Evolutionary conservation across 2,113 vertebrate genomes (phyloP).

Genomic region (Noturus placidus): DNA sequence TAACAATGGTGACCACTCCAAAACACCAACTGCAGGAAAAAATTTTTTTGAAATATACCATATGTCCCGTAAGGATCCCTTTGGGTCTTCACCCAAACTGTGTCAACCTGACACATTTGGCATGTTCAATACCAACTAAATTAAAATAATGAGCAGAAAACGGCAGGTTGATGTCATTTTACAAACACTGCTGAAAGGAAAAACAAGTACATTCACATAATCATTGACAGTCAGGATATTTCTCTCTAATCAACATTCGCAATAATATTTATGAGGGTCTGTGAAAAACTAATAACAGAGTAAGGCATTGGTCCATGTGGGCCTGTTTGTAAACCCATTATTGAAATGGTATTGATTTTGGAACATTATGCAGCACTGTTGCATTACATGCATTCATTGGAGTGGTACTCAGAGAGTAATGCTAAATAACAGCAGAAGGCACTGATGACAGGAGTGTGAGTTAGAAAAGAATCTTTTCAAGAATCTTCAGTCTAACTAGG

Average conservation of each 20-base stretch:
- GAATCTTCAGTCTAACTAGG: background rate
- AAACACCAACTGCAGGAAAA: background rate
- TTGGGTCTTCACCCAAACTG: background rate
- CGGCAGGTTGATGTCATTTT: background rate
- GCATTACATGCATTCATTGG: constrained; percentile 9
- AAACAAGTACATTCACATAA: background rate
- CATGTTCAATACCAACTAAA: background rate
- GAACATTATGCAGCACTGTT: background rate
- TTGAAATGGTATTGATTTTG: constrained; percentile 22
- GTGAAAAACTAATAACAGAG: constrained; percentile 1
- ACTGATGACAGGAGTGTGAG: background rate
- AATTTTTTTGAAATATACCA: background rate
- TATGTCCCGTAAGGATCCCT: background rate
- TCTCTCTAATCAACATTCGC: constrained; percentile 18
- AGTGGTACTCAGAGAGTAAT: background rate
- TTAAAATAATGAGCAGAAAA: background rate
- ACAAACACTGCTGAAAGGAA: background rate
- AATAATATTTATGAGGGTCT: constrained; percentile 27
- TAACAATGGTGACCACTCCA: background rate
- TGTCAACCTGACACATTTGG: constrained; percentile 9
- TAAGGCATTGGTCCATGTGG: constrained; percentile 25
- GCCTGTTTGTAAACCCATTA: constrained; percentile 6
- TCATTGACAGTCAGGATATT: background rate
- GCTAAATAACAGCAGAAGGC: background rate
- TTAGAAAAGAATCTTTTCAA: background rate